Evolutionary conservation across 2,113 vertebrate genomes (phyloP).

Genomic region (Phaetusa simplex): DNA sequence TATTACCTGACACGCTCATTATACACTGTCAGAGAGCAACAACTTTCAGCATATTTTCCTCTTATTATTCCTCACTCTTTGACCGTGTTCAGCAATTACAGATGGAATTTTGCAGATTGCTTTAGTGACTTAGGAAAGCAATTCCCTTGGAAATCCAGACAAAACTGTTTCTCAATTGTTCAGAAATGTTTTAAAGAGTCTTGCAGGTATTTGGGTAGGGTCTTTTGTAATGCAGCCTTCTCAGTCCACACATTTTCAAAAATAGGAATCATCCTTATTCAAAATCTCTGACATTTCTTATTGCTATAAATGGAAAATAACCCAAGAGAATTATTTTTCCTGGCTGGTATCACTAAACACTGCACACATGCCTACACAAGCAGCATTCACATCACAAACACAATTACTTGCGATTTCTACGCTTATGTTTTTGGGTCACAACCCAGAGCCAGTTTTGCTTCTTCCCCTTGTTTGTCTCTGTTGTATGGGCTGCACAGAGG

Average conservation of each 20-base stretch:
- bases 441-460: background rate
- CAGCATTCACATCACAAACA: background rate
- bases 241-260: background rate
- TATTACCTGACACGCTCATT: constrained; percentile 49
- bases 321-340: background rate
- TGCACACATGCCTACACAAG: background rate
- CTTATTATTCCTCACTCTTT: constrained; percentile 27
- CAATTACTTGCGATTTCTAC: background rate
- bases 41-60: constrained; percentile 46
- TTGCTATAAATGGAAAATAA: background rate
- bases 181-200: background rate
- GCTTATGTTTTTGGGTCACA: background rate
- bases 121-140: background rate
- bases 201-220: background rate
- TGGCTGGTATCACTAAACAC: background rate
- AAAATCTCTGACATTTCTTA: background rate
- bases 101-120: constrained; percentile 20
- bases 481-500: background rate
- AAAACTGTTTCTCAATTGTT: background rate
- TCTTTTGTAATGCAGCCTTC: background rate
- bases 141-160: background rate
- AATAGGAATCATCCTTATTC: background rate
- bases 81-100: background rate
- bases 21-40: constrained; percentile 45
- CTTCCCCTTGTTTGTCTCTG: background rate